These are phyloP conservation scores for Anhinga rufa DNA, from an alignment of 2,113 vertebrate genomes.

Conservation along the genomic window DNA sequence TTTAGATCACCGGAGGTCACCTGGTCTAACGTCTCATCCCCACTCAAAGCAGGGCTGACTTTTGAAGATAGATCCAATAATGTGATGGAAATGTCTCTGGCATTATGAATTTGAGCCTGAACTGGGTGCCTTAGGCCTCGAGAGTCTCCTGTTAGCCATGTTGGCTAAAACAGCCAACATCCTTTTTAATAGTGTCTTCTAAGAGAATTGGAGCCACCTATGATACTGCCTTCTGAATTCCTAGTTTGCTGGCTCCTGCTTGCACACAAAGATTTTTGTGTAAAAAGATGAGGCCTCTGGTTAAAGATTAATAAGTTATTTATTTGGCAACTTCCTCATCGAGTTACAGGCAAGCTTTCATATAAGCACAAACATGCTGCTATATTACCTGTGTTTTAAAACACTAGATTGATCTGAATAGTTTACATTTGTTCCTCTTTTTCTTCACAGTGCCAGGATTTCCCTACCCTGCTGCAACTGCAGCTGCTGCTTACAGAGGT, in stretches of 20 bases:
- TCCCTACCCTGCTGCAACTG: constrained; percentile 90
- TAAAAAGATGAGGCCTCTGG: background rate
- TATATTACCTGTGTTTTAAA: background rate
- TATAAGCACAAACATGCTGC: fast-evolving
- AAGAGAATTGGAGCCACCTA: background rate
- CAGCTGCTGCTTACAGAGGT: constrained; percentile 91
- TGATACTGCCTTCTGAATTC: background rate
- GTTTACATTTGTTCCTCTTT: background rate
- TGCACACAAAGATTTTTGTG: fast-evolving
- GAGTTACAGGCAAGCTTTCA: background rate
- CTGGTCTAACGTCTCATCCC: background rate
- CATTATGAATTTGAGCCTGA: background rate
- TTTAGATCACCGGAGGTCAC: background rate
- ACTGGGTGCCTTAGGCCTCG: background rate
- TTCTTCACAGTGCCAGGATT: constrained; percentile 87
- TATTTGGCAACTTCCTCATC: background rate
- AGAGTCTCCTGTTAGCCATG: background rate
- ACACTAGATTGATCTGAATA: fast-evolving
- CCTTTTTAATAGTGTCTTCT: background rate
- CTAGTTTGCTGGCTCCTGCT: background rate
- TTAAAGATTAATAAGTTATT: too few relatives aligned
- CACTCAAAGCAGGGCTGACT: background rate
- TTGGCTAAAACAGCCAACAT: background rate
- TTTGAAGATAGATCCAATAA: background rate
- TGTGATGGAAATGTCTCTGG: background rate